phyloP scores from a whole-genome alignment of 53 echinoderm and acorn worm genomes.

The Holothuria scabra region DNA sequence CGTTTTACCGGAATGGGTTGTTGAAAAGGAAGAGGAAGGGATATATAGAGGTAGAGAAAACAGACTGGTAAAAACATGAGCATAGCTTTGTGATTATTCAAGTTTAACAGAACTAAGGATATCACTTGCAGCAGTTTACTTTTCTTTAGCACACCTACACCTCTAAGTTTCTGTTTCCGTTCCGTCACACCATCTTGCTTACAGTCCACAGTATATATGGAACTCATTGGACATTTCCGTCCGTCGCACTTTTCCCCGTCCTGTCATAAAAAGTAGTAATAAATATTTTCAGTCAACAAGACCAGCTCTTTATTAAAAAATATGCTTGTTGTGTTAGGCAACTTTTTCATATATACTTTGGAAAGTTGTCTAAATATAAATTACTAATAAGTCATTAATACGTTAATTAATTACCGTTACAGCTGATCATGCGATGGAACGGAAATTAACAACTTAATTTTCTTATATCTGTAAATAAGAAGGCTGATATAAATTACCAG shows the following conservation, averaged over 20 bases:
- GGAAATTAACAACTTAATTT: slow-evolving; percentile 6
- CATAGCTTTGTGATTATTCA: too few relatives aligned
- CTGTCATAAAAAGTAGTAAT: background rate
- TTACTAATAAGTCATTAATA: slow-evolving; percentile 4
- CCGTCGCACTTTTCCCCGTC: background rate
- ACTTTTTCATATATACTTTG: background rate
- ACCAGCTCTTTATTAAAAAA: background rate
- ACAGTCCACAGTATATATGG: too few relatives aligned
- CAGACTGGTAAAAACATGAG: too few relatives aligned
- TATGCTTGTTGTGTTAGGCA: background rate
- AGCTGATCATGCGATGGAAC: background rate
- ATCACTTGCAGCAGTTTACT: too few relatives aligned
- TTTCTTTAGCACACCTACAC: too few relatives aligned
- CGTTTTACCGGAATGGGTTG: too few relatives aligned
- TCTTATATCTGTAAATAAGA: background rate
- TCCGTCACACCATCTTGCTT: background rate
- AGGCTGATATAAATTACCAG: background rate
- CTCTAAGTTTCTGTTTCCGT: background rate
- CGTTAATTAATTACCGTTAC: background rate
- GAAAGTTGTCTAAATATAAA: background rate
- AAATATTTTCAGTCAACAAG: background rate
- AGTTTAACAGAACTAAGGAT: too few relatives aligned
- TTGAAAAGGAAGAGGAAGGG: too few relatives aligned
- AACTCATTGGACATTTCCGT: background rate
- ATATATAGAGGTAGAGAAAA: too few relatives aligned